Conservation (phyloP, 2,797 vertebrate genomes). For the Xenentodon cancila region DNA sequence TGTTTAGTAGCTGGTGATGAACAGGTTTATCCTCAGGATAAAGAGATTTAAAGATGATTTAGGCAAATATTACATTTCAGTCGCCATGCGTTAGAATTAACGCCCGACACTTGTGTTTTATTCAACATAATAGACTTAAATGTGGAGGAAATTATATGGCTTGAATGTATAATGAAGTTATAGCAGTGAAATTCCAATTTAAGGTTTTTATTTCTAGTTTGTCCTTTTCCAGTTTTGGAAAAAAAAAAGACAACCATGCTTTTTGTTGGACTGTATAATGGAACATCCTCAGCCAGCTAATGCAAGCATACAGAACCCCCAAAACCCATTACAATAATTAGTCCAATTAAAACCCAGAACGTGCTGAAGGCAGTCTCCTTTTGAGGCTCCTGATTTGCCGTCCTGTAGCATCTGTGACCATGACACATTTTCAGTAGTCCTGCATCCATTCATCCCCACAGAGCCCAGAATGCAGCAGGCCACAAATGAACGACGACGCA, state of each 20-base stretch:
- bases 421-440: slow-evolving; percentile 62
- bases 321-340: slow-evolving; percentile 25
- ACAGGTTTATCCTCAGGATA: too few relatives aligned
- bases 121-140: too few relatives aligned
- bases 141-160: too few relatives aligned
- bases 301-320: neutral
- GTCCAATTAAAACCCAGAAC: slow-evolving; percentile 19
- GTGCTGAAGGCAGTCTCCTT: slow-evolving; percentile 17
- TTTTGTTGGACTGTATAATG: neutral
- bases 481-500: slow-evolving; percentile 71
- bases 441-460: slow-evolving; percentile 53
- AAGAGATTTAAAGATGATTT: too few relatives aligned
- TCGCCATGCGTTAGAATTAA: too few relatives aligned
- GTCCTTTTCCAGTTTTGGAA: neutral
- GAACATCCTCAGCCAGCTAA: neutral
- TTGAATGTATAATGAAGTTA: too few relatives aligned
- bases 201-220: neutral
- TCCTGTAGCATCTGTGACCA: slow-evolving; percentile 58
- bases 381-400: slow-evolving; percentile 36
- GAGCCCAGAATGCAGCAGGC: slow-evolving; percentile 62
- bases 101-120: too few relatives aligned
- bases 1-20: too few relatives aligned
- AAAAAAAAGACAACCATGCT: neutral
- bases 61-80: too few relatives aligned
- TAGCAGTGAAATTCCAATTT: too few relatives aligned